Conservation (phyloP, 1,140 invertebrate genomes). For the Drosophila sulfurigaster region DNA sequence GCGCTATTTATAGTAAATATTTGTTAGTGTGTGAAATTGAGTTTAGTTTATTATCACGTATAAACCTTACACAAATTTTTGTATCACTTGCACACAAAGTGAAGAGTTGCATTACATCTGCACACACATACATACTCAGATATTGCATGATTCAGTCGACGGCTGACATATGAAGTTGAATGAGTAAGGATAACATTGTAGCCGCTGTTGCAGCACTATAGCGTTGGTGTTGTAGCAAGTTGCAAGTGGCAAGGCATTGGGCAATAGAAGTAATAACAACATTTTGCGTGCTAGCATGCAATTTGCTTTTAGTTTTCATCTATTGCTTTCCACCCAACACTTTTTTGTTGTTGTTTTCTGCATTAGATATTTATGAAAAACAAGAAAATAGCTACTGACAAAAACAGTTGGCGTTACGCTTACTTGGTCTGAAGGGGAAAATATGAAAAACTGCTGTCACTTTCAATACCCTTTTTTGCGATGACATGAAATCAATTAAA, state of each 20-base stretch:
- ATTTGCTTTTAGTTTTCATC: conserved; percentile 63
- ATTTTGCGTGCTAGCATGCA: conserved; percentile 78
- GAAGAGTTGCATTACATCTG: conserved; percentile 5
- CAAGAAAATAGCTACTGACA: conserved; percentile 57
- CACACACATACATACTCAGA: not conserved
- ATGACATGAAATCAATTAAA: too few species aligned
- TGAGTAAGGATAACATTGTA: conserved; percentile 42
- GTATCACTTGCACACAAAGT: conserved; percentile 23
- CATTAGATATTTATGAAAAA: conserved; percentile 76
- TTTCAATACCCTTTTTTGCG: too few species aligned
- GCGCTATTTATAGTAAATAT: too few species aligned
- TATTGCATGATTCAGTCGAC: conserved; percentile 57
- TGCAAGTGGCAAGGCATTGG: conserved; percentile 29
- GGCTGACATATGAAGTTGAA: conserved; percentile 38
- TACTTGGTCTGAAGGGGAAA: not conserved
- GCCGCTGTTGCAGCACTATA: conserved; percentile 28
- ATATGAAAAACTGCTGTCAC: not conserved
- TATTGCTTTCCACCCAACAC: conserved; percentile 18
- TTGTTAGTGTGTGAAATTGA: too few species aligned
- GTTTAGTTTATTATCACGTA: conserved; percentile 4
- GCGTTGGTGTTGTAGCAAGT: conserved; percentile 32
- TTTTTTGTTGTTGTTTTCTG: conserved; percentile 19
- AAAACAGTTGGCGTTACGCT: conserved; percentile 44
- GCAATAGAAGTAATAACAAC: conserved; percentile 57
- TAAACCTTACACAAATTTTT: conserved; percentile 6